Evolutionary conservation across 1,140 invertebrate species (phyloP), one percentile per base, ranked within the genome.

Genomic region (Trichoplusia ni): DNA sequence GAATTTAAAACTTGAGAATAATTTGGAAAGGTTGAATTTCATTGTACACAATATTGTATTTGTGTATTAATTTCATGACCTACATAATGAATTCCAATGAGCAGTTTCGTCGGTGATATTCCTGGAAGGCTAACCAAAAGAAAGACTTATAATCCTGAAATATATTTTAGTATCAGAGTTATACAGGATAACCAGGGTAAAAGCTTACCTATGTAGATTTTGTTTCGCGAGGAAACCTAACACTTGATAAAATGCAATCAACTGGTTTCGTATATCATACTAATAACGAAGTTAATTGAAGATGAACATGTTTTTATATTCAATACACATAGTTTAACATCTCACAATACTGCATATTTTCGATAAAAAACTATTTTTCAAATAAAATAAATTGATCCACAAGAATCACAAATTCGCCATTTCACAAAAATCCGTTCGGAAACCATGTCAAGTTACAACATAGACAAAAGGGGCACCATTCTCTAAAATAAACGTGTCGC

Each of bases 401-500:
- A 78, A 75, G 70, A 82, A 72, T 73, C 73, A 81, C 84, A 79
- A 86, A 79, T 86, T 89, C 82, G 86, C 86, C 86, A 89, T 86
- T 86, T 86, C 82, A 81, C 76, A 77, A 80, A 77, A 80, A 66
- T 77, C 56, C 35, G 77, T 82, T 83, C 72, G 53, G 77, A 74
- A 79, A 79, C 40, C 21, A 27, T 7, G 23, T 16, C n/a, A 40
- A 16, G 29, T 18, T n/a, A n/a, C n/a, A n/a, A n/a, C n/a, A n/a
- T n/a, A n/a, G n/a, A n/a, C n/a, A n/a, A n/a, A n/a, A n/a, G n/a
- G n/a, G n/a, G n/a, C n/a, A n/a, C n/a, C n/a, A n/a, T n/a, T n/a
- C n/a, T 27, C 25, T 7, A 27, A 27, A 27, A 27, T 27, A 4
- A 38, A 4, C 4, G 25, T 27, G 3, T 35, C 33, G n/a, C n/a